These are phyloP conservation scores for Vespertilio murinus DNA, from an alignment of 2,797 vertebrate genomes.

Conservation along the genomic window DNA sequence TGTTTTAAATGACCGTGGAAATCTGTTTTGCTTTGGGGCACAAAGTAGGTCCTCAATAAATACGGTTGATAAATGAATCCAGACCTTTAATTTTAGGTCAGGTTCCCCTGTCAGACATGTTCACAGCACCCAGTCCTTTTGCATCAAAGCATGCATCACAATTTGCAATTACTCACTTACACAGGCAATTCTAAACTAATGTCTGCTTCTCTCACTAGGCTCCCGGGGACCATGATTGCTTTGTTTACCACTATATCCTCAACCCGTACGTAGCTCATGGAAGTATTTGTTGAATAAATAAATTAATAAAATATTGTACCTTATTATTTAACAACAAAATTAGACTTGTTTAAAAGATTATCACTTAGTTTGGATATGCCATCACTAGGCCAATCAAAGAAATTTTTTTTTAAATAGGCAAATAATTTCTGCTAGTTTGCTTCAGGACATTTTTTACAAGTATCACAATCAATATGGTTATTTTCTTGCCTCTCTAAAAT, in stretches of 20 bases:
- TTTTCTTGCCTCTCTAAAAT: constrained; percentile 64
- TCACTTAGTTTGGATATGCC: not conserved
- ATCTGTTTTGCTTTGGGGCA: not conserved
- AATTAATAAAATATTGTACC: not conserved
- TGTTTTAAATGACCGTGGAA: not conserved
- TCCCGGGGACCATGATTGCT: not conserved
- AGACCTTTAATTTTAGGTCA: constrained; percentile 1
- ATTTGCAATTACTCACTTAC: not conserved
- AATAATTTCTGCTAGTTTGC: constrained; percentile 62
- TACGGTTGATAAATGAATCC: not conserved
- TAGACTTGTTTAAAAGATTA: not conserved
- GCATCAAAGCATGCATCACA: not conserved
- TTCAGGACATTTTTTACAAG: constrained; percentile 52
- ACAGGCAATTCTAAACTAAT: not conserved
- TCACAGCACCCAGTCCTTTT: not conserved
- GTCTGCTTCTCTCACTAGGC: not conserved
- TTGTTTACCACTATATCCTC: constrained; percentile 11
- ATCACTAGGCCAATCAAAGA: not conserved
- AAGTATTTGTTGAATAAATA: constrained; percentile 12
- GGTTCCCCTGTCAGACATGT: not conserved
- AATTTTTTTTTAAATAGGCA: not conserved
- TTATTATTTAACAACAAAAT: constrained; percentile 31
- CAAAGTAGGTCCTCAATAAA: constrained; percentile 28
- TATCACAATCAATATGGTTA: constrained; percentile 65
- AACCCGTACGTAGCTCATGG: not conserved